A percentile compares a stretch with the other conserved stretches of the same genome.
These are phyloP conservation scores for Galendromus occidentalis DNA, from an alignment of 1,140 invertebrate species.

Conservation along the genomic window DNA sequence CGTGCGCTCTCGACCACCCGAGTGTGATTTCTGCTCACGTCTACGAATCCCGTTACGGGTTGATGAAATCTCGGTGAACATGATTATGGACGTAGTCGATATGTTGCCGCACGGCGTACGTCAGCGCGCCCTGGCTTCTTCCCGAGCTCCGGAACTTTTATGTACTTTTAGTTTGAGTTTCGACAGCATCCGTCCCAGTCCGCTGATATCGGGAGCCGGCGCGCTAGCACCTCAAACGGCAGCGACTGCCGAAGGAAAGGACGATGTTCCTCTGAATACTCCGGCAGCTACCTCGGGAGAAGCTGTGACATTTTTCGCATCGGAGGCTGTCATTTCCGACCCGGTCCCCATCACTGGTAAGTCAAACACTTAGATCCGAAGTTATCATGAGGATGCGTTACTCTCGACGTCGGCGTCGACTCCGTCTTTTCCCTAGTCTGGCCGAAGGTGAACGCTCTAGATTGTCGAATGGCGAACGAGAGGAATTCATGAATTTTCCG, in stretches of 20 bases:
- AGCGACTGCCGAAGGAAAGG: not conserved
- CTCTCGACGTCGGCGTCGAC: too few species aligned
- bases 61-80: not conserved
- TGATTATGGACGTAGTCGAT: conserved; percentile 10
- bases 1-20: not conserved
- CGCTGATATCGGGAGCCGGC: not conserved
- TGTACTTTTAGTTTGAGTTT: not conserved
- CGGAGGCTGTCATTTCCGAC: conserved; percentile 3
- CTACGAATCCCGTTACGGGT: too few species aligned
- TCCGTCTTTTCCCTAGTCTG: too few species aligned
- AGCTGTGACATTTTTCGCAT: not conserved
- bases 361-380: too few species aligned
- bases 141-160: not conserved
- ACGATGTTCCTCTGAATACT: conserved; percentile 4
- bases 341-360: conserved; percentile 3
- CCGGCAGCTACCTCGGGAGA: not conserved
- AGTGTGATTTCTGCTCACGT: too few species aligned
- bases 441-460: too few species aligned
- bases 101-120: not conserved
- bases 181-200: not conserved
- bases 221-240: not conserved
- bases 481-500: too few species aligned
- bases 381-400: too few species aligned
- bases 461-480: too few species aligned
- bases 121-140: not conserved